Evolutionary conservation across 2,888 invertebrate genomes (phyloP), one percentile per base, ranked within the genome.

Genomic region (Tetragonisca angustula): DNA sequence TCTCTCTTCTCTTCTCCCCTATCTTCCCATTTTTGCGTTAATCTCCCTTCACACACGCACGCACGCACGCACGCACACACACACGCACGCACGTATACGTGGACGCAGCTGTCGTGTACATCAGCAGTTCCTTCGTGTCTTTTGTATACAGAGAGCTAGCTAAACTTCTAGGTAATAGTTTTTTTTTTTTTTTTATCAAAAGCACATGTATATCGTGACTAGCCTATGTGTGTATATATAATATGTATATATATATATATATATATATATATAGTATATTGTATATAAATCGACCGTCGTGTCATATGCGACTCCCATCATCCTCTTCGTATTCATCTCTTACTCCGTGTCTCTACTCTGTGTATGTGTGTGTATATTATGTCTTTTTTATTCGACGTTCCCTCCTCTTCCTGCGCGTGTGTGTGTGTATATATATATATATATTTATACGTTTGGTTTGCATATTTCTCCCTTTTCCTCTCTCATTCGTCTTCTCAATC

Each of bases 161-260:
- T 92, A 92, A 43, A 87, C 61, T 85, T 84, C 92, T 93, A 88
- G 91, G 91, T 92, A 93, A 92, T 93, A 93, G 90, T 92, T 89
- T 92, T 65, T 90, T 94, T 93, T 93, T 93, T 92, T 89, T 92
- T 65, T 90, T 94, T 93, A 93, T 94, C 93, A 93, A 94, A 93
- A 94, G 93, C 93, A 93, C 93, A 93, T 93, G 93, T 93, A 93
- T 93, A 93, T 90, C 89, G 90, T 93, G 91, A 90, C 92, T 92
- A 93, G 84, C 92, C 92, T 93, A 93, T 90, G 82, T 91, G 91
- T 92, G 87, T 90, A 88, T 92, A 91, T 91, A 91, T 92, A 91
- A 88, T 91, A 90, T 91, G 83, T 92, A 87, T 90, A 91, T 91
- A 36, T 36, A 6, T 36, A 36, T 92, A 87, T 90, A 91, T 91